Evolutionary conservation across 2,797 vertebrate genomes (phyloP), one percentile per base, ranked within the genome.

Genomic region (Oceanodroma leucorhoa): DNA sequence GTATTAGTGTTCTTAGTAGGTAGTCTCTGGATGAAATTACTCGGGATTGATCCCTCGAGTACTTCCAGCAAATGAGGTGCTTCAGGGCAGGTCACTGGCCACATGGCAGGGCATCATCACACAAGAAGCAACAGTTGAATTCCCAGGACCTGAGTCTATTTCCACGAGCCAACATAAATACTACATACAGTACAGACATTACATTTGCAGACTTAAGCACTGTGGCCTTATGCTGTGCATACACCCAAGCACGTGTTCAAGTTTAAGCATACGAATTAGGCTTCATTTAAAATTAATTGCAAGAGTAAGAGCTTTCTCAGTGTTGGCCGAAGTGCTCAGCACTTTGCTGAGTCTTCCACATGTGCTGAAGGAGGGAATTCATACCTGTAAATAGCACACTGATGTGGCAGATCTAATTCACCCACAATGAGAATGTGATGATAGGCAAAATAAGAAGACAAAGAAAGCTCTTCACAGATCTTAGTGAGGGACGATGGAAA

Each of bases 1-100:
- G 61, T 84, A 95, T 89, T 89, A 90, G 24, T 62, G 78, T 40
- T 91, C 94, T 73, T 93, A 95, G 91, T 32, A 95, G 67, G 93
- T 70, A 77, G 40, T 92, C 83, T 94, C 83, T 89, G 57, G 85
- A 83, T 91, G 88, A 95, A 96, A 89, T 36, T 36, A 36, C 45
- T 89, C 2, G 0, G 83, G 48, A 92, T 19, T 84, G 81, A 95
- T 87, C 79, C 73, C 82, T 65, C 61, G 93, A 90, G 86, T 82
- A 87, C 61, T 75, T 67, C 27, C 41, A 84, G 84, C 53, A 89
- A 77, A 91, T 9, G n/a, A 90, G 51, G 84, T 94, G 64, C 66
- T 83, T 46, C 67, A 89, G 75, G 79, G 58, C 58, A 93, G 73
- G 66, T 75, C 83, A 60, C 40, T 43, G 76, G 50, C 66, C 87